Base-by-base conservation (phyloP, 1,140 invertebrate species). In the Magallana ariakensis region DNA sequence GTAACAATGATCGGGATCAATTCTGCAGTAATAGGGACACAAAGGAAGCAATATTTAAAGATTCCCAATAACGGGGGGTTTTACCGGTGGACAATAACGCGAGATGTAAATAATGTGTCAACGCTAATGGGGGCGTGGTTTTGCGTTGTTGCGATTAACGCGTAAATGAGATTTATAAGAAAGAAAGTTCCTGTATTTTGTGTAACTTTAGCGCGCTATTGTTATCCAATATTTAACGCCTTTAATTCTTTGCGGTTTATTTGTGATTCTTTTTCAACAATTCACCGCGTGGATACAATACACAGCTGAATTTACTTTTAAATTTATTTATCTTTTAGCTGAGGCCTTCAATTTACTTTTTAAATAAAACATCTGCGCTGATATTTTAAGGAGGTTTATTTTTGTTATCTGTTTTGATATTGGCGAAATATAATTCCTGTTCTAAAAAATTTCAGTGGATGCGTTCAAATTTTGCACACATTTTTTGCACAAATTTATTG, bases 1-100 rank as follows among this genome's bases (percentile, higher is more conserved):
- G 66, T 33, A 75, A 75, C 66, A 75, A 75, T 75, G 66, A 75
- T 75, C 66, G 33, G 66, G 66, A 75, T 75, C 66, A 75, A 75
- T 75, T 75, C 22, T 75, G 22, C 22, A 26, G 66, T 75, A 75
- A 75, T 22, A 75, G 10, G 26, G 66, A 26, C 33, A 75, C 22
- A 75, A 75, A 75, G 66, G 19, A 75, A 75, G 66, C 66, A 75
- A 75, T 75, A 75, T 75, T 75, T 75, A 75, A 75, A 75, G 66
- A 26, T 75, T 26, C 22, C 33, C 22, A 75, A 75, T 75, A 75
- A 26, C 66, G 66, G 66, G 66, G 58, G 66, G 66, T 46, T 75
- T 75, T 75, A 33, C 66, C 66, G 11, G 13, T 19, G 66, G 9
- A 75, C 66, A 75, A 75, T 46, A 33, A 11, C 7, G 22, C 22